Percentiles rank a stretch among this genome's conserved stretches.
phyloP scores from a whole-genome alignment of 2,113 vertebrate species.

The Empidonax traillii region DNA sequence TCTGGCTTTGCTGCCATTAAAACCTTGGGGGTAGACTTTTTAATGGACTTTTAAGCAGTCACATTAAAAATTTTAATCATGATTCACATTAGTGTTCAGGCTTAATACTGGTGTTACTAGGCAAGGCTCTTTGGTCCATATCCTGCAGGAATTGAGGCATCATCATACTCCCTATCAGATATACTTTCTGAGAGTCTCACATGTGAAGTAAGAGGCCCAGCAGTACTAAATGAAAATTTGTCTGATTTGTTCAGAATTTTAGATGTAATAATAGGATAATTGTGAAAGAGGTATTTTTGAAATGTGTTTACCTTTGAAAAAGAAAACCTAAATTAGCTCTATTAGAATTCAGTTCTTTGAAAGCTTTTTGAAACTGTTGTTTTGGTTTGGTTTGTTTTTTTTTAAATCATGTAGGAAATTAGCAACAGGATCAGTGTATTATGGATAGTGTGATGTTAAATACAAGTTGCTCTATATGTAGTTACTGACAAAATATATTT shows the following conservation, averaged over 20 bases:
- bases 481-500: not conserved
- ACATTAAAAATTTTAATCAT: not conserved
- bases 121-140: not conserved
- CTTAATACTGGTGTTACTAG: not conserved
- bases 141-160: not conserved
- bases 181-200: not conserved
- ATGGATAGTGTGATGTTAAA: not conserved
- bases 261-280: not conserved
- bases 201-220: not conserved
- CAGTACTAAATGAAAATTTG: not conserved
- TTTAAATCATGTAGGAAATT: not conserved
- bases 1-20: not conserved
- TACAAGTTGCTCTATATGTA: not conserved
- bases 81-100: not conserved
- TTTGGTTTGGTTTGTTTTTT: not conserved
- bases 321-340: not conserved
- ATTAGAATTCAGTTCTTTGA: not conserved
- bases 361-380: not conserved
- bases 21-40: not conserved
- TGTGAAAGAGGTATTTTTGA: not conserved
- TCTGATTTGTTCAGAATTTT: not conserved
- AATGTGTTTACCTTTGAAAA: rapidly evolving
- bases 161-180: not conserved
- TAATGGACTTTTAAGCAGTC: not conserved
- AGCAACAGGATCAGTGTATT: not conserved